Base-by-base conservation (phyloP, 2,113 vertebrate genomes). In the Carlito syrichta region DNA sequence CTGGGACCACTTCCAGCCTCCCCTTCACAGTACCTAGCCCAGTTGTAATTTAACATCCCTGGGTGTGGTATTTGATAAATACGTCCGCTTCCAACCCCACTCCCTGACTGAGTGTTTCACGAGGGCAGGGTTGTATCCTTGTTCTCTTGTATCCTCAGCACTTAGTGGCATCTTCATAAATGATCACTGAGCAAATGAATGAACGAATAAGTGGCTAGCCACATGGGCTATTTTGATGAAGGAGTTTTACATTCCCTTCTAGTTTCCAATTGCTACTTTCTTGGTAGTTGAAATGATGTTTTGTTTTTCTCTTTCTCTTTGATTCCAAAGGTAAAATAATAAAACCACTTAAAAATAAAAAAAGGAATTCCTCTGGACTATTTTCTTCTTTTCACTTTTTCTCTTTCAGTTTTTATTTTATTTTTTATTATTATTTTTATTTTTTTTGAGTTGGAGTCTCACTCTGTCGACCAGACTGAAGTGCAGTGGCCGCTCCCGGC, bases 181-280 rank as follows among this genome's bases (percentile, higher is more conserved):
- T 60, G 38, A n/a, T 50, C 8, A 32, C 0, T n/a, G 82, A 82
- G 45, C 4, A 20, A 54, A 16, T 5, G 16, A 40, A 3, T 17
- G 25, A 62, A 3, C 6, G 5, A n/a, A 11, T 27, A 40, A 60
- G 30, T 35, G 38, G n/a, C 20, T 43, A 12, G 38, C 38, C 58
- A 10, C 1, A 25, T 8, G 0, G 11, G 25, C 14, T 17, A 9
- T n/a, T 94, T 22, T 30, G 77, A 73, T 30, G 68, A 66, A 81
- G 11, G 25, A 3, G 8, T 32, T 38, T 85, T 62, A 52, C 56
- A 35, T 48, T 86, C n/a, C 35, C 69, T 83, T 54, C n/a, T 50
- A 50, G 38, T 48, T 83, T 40, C 58, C 20, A 38, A 13, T 78
- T 27, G 23, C 68, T 2, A 11, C 40, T 81, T n/a, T 40, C 73